A percentile compares a stretch with the other conserved stretches of the same genome.
Conservation (phyloP, 2,797 vertebrate genomes). For the Chaetophractus vellerosus region DNA sequence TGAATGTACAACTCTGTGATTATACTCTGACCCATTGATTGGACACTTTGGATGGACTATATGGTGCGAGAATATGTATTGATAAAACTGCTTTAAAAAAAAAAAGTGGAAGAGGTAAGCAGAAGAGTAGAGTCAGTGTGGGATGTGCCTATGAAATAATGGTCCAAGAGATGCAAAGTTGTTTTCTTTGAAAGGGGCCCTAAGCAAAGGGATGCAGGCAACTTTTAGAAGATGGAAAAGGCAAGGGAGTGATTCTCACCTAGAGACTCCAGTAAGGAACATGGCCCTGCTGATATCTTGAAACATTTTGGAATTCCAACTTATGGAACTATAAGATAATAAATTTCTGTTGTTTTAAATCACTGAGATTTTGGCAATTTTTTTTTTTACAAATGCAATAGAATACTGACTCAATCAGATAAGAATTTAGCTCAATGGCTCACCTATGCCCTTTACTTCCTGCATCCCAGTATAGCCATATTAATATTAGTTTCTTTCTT, state of each 20-base stretch:
- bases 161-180: background rate
- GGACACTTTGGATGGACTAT: no score
- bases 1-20: no score
- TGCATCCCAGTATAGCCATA: background rate
- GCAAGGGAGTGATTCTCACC: background rate
- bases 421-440: slow-evolving; percentile 12
- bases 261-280: background rate
- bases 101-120: background rate
- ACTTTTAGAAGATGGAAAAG: background rate
- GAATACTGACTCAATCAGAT: slow-evolving; percentile 46
- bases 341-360: slow-evolving; percentile 43
- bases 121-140: background rate
- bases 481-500: background rate
- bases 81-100: no score
- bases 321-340: background rate
- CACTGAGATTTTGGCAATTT: slow-evolving; percentile 38
- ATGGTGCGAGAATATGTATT: no score
- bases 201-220: background rate
- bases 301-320: background rate
- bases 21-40: no score
- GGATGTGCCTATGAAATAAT: background rate
- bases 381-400: slow-evolving; percentile 2
- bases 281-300: background rate
- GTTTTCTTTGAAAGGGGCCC: background rate
- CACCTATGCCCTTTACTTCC: background rate